These are phyloP conservation scores for Tupiocoris notatus DNA, from an alignment of 2,888 invertebrate species.

Conservation along the genomic window DNA sequence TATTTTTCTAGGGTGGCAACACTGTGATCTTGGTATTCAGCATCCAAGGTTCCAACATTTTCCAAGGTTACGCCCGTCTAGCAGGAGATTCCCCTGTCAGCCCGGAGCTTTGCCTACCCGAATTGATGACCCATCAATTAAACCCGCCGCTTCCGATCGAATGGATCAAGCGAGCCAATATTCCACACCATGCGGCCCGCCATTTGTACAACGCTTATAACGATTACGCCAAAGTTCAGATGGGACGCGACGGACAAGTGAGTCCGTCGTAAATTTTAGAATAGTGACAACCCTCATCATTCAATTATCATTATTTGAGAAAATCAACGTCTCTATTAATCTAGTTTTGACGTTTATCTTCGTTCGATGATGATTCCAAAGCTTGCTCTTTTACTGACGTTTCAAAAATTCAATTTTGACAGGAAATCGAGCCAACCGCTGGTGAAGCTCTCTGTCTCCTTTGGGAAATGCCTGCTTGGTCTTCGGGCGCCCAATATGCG, in stretches of 20 bases:
- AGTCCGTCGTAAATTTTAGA: conserved; percentile 14
- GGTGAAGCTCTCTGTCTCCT: conserved; percentile 55
- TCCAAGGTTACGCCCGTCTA: conserved; percentile 57
- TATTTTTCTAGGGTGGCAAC: conserved; percentile 55
- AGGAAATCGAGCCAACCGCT: conserved; percentile 56
- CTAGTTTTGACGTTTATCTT: too few relatives aligned
- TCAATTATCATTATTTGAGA: too few relatives aligned
- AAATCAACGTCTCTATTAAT: too few relatives aligned
- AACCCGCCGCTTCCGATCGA: conserved; percentile 54
- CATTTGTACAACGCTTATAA: conserved; percentile 61
- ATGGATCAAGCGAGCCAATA: conserved; percentile 57
- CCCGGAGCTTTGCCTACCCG: conserved; percentile 53
- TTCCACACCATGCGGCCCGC: conserved; percentile 57
- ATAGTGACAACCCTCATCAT: too few relatives aligned
- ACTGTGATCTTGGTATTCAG: conserved; percentile 58
- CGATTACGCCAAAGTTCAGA: conserved; percentile 60
- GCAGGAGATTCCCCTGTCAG: conserved; percentile 49
- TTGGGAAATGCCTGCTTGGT: conserved; percentile 53
- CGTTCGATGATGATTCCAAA: too few relatives aligned
- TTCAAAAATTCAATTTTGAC: too few relatives aligned
- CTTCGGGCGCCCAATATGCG: conserved; percentile 2
- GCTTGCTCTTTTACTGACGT: too few relatives aligned
- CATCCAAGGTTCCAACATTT: conserved; percentile 58
- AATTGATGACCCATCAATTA: conserved; percentile 51
- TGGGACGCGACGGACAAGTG: conserved; percentile 63